Evolutionary conservation across 1,140 invertebrate species (phyloP).

Genomic region (Centruroides vittatus): DNA sequence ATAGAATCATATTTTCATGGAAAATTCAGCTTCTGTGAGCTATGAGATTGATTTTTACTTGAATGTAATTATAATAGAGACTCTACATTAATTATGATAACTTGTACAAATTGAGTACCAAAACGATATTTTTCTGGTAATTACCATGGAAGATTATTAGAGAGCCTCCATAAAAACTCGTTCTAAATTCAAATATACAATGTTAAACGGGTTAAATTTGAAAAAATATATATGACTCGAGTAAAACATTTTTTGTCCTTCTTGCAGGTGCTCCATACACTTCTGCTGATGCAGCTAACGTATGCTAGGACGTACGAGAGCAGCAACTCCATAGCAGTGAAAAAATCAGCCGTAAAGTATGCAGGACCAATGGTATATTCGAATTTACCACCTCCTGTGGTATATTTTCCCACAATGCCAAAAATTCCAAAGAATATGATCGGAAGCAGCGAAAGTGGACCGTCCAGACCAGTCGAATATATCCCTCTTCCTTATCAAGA

Average conservation of each 20-base stretch:
- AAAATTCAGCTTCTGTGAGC: too few species aligned
- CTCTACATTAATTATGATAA: too few species aligned
- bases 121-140: too few species aligned
- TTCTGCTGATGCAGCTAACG: background rate
- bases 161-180: too few species aligned
- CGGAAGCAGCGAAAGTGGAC: slow-evolving; percentile 1
- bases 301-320: background rate
- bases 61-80: too few species aligned
- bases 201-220: too few species aligned
- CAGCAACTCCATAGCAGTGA: background rate
- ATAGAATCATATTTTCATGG: too few species aligned
- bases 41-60: too few species aligned
- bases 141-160: too few species aligned
- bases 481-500: slow-evolving; percentile 32
- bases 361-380: slow-evolving; percentile 32
- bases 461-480: slow-evolving; percentile 27
- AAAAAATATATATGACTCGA: too few species aligned
- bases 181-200: too few species aligned
- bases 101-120: too few species aligned
- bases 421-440: background rate
- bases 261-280: background rate
- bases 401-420: slow-evolving; percentile 31
- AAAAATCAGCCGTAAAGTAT: slow-evolving; percentile 24
- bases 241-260: background rate
- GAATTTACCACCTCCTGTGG: slow-evolving; percentile 31